Conservation (phyloP, 2,888 invertebrate species). For the Helicoverpa assulta region DNA sequence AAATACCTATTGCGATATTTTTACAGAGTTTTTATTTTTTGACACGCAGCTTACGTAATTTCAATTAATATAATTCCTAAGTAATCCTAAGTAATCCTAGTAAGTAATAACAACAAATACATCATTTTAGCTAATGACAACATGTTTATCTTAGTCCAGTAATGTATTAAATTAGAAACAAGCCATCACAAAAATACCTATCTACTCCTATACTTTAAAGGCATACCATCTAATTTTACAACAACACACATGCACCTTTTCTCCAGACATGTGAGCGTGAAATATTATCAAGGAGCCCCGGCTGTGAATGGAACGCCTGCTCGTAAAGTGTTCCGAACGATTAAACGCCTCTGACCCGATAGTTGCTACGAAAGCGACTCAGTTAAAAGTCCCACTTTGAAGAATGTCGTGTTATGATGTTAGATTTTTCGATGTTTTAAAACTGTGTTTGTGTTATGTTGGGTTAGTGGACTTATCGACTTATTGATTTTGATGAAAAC, state of each 20-base stretch:
- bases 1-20: no score
- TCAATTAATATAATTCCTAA: no score
- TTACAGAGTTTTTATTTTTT: no score
- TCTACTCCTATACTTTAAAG: constrained; percentile 44
- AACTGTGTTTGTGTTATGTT: neutral
- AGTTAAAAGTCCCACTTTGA: constrained; percentile 64
- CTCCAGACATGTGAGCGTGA: constrained; percentile 54
- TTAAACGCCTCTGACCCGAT: constrained; percentile 77
- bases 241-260: constrained; percentile 59
- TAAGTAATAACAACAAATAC: no score
- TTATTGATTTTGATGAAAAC: neutral
- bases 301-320: constrained; percentile 68
- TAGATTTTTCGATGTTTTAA: constrained; percentile 28
- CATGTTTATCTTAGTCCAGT: no score
- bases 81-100: no score
- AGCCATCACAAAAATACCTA: constrained; percentile 32
- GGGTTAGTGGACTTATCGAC: neutral
- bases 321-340: constrained; percentile 82
- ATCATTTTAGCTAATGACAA: no score
- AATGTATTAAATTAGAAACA: neutral
- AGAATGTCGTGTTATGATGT: constrained; percentile 54
- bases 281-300: constrained; percentile 61
- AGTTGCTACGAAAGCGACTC: constrained; percentile 66
- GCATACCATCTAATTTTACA: constrained; percentile 68
- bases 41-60: no score